Percentiles rank a stretch among this genome's conserved stretches.
Conservation (phyloP, 2,888 invertebrate genomes). For the Linnaemya vulpina region DNA sequence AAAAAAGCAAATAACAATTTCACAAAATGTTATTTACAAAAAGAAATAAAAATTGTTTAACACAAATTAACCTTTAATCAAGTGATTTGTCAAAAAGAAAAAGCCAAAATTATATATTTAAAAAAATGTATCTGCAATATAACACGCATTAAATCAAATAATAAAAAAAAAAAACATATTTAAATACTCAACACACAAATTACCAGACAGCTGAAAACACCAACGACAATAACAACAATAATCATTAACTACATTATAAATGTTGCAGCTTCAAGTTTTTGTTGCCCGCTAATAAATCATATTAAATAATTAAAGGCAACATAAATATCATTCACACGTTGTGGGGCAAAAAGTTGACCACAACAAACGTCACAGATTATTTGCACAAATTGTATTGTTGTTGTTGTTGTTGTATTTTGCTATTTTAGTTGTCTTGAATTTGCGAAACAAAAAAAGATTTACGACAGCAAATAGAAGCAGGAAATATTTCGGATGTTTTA, state of each 20-base stretch:
- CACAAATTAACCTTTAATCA: constrained; percentile 72
- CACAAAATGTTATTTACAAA: constrained; percentile 22
- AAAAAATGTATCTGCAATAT: constrained; percentile 44
- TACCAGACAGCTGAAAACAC: constrained; percentile 15
- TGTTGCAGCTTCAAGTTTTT: constrained; percentile 68
- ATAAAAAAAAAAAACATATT: constrained; percentile 29
- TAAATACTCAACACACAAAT: constrained; percentile 23
- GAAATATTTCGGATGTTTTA: not conserved
- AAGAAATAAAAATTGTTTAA: constrained; percentile 48
- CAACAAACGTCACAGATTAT: constrained; percentile 39
- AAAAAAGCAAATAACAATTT: constrained; percentile 1
- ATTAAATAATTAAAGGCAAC: constrained; percentile 69
- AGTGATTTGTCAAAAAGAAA: constrained; percentile 69
- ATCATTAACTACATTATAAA: constrained; percentile 55
- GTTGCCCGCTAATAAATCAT: constrained; percentile 67
- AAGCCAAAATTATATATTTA: constrained; percentile 15
- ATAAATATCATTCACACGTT: constrained; percentile 70
- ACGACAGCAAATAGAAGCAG: constrained; percentile 13
- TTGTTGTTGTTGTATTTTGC: not conserved
- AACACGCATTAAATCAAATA: constrained; percentile 67
- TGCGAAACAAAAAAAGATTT: constrained; percentile 34
- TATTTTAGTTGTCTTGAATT: constrained; percentile 14
- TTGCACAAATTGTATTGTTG: constrained; percentile 24
- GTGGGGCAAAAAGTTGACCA: constrained; percentile 30
- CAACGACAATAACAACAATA: constrained; percentile 24